These are phyloP conservation scores for Sorex araneus DNA, from an alignment of 2,113 vertebrate species.

Conservation along the genomic window DNA sequence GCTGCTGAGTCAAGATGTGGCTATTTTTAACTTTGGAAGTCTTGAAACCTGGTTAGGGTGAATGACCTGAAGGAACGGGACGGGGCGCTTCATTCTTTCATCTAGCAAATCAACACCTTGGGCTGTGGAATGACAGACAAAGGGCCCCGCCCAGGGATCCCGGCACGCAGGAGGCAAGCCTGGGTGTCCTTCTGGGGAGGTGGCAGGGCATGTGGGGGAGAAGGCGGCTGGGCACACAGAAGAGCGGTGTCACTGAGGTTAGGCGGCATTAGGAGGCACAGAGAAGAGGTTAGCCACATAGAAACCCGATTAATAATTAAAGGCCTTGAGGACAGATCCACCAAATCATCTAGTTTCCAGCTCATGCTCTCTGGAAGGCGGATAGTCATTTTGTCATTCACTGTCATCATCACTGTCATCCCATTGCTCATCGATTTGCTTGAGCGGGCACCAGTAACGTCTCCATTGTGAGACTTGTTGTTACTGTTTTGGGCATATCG, in stretches of 20 bases:
- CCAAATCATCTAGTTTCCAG: neutral
- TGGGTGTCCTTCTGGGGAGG: neutral
- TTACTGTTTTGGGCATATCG: too few relatives aligned
- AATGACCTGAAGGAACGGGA: conserved; percentile 49
- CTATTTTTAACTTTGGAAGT: conserved; percentile 75
- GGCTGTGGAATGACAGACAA: accelerated
- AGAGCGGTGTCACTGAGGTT: neutral
- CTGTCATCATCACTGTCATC: too few relatives aligned
- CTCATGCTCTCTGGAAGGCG: neutral
- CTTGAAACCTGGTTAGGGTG: conserved; percentile 73
- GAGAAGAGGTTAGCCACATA: neutral
- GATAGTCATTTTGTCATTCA: neutral
- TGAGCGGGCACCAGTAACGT: too few relatives aligned
- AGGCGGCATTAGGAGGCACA: neutral
- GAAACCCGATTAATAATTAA: conserved; percentile 1
- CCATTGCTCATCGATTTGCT: too few relatives aligned
- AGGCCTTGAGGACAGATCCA: neutral
- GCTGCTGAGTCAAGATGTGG: conserved; percentile 75
- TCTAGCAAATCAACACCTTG: neutral
- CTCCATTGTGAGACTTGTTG: too few relatives aligned
- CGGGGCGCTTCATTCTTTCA: neutral
- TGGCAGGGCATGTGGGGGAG: neutral
- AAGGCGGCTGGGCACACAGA: neutral
- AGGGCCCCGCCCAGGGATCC: too few relatives aligned
- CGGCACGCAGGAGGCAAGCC: neutral